Percentiles rank a stretch among this genome's conserved stretches.
Evolutionary conservation across 2,797 vertebrate genomes (phyloP).

Genomic region (Enteromius trimaculatus): DNA sequence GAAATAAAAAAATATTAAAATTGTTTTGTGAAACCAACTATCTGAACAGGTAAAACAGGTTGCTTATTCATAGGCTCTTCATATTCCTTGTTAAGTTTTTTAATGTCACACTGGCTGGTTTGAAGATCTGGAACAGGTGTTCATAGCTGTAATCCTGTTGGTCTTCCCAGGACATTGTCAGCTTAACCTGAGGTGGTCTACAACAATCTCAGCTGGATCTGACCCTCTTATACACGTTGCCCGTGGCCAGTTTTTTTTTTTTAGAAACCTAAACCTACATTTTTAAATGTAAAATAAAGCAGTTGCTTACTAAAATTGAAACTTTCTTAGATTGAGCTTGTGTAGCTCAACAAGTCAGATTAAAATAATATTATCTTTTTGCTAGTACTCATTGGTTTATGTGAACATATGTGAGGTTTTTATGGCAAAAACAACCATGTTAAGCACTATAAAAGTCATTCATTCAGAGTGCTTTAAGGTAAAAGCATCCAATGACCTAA

Average conservation of each 20-base stretch:
- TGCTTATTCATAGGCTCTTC: constrained; percentile 45
- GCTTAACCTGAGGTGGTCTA: constrained; percentile 80
- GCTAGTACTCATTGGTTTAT: background rate
- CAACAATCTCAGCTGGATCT: constrained; percentile 68
- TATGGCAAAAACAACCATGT: background rate
- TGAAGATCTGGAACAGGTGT: constrained; percentile 74
- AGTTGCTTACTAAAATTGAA: background rate
- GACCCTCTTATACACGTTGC: background rate
- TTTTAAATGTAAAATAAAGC: background rate
- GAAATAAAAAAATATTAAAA: background rate
- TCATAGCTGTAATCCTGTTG: constrained; percentile 70
- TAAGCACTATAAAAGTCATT: background rate
- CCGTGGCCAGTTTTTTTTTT: constrained; percentile 1
- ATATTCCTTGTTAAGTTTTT: constrained; percentile 55
- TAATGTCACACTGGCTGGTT: constrained; percentile 62
- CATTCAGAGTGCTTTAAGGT: background rate
- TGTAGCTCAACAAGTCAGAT: background rate
- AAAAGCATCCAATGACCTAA: background rate
- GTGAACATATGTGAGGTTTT: background rate
- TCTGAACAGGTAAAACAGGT: constrained; percentile 12
- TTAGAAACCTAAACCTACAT: background rate
- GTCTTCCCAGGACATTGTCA: constrained; percentile 70
- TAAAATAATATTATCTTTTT: background rate
- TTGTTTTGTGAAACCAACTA: background rate
- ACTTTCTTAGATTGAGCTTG: background rate